Percentiles rank a stretch among this genome's conserved stretches.
These are phyloP conservation scores for Acrocephalus arundinaceus DNA, from an alignment of 2,113 vertebrate species.

Conservation along the genomic window DNA sequence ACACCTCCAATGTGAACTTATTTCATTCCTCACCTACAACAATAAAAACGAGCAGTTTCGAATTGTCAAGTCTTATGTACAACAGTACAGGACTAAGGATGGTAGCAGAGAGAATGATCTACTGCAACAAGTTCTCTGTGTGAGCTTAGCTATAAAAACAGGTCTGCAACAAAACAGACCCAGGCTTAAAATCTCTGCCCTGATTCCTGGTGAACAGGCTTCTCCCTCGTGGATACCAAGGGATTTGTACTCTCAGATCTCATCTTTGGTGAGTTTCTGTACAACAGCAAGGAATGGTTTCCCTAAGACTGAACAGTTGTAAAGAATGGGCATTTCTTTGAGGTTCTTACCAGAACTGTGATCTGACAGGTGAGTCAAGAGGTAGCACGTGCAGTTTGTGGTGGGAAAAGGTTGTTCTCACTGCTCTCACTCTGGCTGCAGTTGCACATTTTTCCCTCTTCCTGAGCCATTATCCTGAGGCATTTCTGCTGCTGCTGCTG, in stretches of 20 bases:
- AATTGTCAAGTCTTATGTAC: neutral
- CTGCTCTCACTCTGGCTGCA: neutral
- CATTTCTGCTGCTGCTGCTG: neutral
- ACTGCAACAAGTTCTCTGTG: neutral
- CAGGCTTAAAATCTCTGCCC: neutral
- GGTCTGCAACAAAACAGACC: neutral
- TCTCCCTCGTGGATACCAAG: neutral
- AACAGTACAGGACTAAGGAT: neutral
- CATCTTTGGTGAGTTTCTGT: neutral
- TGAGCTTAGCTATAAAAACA: neutral
- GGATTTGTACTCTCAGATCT: neutral
- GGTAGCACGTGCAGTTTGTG: neutral
- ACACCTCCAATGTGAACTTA: conserved; percentile 42
- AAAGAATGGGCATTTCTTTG: neutral
- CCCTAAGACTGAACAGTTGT: neutral
- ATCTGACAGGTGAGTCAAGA: neutral
- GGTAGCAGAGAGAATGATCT: neutral
- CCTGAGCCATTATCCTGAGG: accelerated
- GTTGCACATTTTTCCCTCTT: neutral
- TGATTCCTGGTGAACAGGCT: neutral
- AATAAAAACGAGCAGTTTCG: neutral
- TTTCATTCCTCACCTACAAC: neutral
- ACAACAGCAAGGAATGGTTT: neutral
- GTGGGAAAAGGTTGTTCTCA: neutral
- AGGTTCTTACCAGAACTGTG: neutral